Percentiles rank a stretch among this genome's conserved stretches.
Evolutionary conservation across 2,888 invertebrate genomes (phyloP).

Genomic region (Phortica okadai): DNA sequence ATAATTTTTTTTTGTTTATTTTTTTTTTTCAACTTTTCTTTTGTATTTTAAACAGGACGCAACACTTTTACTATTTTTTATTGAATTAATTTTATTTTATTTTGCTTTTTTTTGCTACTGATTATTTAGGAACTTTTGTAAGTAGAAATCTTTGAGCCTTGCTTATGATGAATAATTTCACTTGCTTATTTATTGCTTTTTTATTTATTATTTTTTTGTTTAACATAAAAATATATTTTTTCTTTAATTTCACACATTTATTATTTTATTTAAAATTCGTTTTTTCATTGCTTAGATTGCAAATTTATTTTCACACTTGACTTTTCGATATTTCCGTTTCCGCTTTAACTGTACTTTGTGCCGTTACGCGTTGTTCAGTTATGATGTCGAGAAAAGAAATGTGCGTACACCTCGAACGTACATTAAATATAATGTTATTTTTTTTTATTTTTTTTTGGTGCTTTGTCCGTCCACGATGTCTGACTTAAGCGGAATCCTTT

Average conservation of each 20-base stretch:
- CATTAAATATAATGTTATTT: too few relatives aligned
- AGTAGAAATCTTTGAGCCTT: conserved; percentile 30
- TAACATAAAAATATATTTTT: conserved; percentile 22
- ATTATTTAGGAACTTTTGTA: conserved; percentile 52
- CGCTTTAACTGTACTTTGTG: conserved; percentile 22
- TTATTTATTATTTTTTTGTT: conserved; percentile 3
- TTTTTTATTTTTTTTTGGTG: too few relatives aligned
- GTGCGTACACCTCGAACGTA: not conserved
- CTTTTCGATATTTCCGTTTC: conserved; percentile 21
- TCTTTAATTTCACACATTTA: conserved; percentile 15
- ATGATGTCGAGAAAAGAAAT: not conserved
- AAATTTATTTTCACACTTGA: conserved; percentile 30
- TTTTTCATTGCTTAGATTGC: not conserved
- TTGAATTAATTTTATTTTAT: conserved; percentile 19
- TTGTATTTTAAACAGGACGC: conserved; percentile 43
- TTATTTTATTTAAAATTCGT: not conserved
- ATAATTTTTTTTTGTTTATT: conserved; percentile 33
- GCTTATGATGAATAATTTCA: conserved; percentile 37
- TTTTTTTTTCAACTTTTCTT: conserved; percentile 25
- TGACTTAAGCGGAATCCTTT: conserved; percentile 75
- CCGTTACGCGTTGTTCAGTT: not conserved
- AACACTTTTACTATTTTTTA: conserved; percentile 47
- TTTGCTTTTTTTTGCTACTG: conserved; percentile 22
- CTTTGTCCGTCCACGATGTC: conserved; percentile 64
- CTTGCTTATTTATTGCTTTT: not conserved